Evolutionary conservation across 2,888 invertebrate genomes (phyloP).

Genomic region (Trissoscelio sp.): DNA sequence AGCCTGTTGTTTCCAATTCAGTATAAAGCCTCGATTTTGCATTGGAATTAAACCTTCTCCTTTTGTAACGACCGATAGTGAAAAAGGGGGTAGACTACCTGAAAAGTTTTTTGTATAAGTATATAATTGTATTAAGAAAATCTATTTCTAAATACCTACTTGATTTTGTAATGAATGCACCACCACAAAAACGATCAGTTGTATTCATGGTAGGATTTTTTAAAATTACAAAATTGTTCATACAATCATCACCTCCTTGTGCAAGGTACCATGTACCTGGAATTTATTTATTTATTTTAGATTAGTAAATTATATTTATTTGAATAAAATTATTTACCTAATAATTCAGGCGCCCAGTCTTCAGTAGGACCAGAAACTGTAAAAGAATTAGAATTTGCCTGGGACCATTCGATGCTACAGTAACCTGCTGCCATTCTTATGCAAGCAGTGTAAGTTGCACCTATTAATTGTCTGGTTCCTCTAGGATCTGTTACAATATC

Average conservation of each 20-base stretch:
- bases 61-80: constrained; percentile 89
- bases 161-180: constrained; percentile 87
- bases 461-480: constrained; percentile 88
- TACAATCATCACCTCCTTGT: constrained; percentile 86
- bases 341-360: constrained; percentile 85
- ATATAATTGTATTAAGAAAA: neutral
- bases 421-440: constrained; percentile 89
- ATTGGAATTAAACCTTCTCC: constrained; percentile 84
- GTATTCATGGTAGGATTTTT: constrained; percentile 86
- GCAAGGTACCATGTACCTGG: constrained; percentile 85
- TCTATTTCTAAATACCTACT: constrained; percentile 83
- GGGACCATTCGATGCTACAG: constrained; percentile 89
- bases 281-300: constrained; percentile 20
- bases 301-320: neutral
- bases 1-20: constrained; percentile 88
- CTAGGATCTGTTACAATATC: constrained; percentile 17
- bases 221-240: constrained; percentile 90
- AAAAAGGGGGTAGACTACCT: constrained; percentile 89
- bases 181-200: constrained; percentile 90
- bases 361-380: constrained; percentile 89
- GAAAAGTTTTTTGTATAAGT: constrained; percentile 74
- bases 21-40: constrained; percentile 90
- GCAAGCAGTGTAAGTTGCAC: constrained; percentile 91
- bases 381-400: constrained; percentile 87
- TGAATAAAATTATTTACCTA: constrained; percentile 81